Evolutionary conservation across 1,140 invertebrate genomes (phyloP).

Genomic region (Dryas iulia): DNA sequence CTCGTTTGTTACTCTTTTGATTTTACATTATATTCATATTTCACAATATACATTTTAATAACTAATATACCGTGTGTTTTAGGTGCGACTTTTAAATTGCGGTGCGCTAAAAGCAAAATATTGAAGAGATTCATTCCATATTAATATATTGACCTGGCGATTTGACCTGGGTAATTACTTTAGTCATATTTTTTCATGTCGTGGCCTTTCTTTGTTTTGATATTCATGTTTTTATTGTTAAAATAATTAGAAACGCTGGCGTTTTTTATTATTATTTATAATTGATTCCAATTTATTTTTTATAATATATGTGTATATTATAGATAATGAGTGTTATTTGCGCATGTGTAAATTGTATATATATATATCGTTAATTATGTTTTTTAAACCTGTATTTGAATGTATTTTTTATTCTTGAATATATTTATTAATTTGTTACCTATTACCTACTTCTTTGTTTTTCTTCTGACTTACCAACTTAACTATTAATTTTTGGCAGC

Average conservation of each 20-base stretch:
- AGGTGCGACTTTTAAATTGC: neutral
- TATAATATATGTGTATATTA: constrained; percentile 1
- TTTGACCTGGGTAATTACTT: constrained; percentile 1
- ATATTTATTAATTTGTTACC: neutral
- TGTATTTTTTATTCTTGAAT: neutral
- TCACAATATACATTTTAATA: neutral
- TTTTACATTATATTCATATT: neutral
- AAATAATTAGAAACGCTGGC: neutral
- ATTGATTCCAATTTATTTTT: neutral
- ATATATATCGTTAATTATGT: neutral
- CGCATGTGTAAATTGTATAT: constrained; percentile 1
- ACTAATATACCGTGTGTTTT: neutral
- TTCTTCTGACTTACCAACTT: neutral
- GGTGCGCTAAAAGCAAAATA: neutral
- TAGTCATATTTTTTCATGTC: neutral
- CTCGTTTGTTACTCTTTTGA: neutral
- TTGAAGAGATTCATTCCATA: neutral
- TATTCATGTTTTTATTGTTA: neutral
- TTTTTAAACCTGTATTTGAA: neutral
- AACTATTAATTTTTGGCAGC: neutral
- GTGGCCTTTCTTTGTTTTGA: neutral
- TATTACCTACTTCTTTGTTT: neutral
- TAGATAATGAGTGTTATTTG: neutral
- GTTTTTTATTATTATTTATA: neutral
- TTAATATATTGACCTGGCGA: neutral